A percentile compares a stretch with the other conserved stretches of the same genome.
These are phyloP conservation scores for Archocentrus centrarchus DNA, from an alignment of 2,113 vertebrate genomes.

Conservation along the genomic window DNA sequence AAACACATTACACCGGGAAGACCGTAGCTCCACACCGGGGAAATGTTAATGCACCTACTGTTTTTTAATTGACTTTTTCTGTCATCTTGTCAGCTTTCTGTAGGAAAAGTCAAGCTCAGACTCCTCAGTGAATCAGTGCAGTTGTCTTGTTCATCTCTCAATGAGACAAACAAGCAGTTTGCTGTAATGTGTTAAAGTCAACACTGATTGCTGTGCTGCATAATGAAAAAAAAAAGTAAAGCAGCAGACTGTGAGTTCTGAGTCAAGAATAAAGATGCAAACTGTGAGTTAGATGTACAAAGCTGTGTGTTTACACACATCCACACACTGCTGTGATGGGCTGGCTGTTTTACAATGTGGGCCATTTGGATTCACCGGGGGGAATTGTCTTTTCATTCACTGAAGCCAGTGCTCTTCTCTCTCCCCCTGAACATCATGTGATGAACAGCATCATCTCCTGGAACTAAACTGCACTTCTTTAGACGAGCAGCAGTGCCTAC, in stretches of 20 bases:
- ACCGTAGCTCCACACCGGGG: constrained; percentile 36
- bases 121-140: background rate
- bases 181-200: constrained; percentile 33
- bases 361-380: constrained; percentile 33
- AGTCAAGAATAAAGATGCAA: constrained; percentile 35
- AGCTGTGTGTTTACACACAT: constrained; percentile 12
- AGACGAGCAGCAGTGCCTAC: background rate
- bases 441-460: constrained; percentile 9
- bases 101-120: constrained; percentile 33
- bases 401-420: constrained; percentile 1
- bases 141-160: constrained; percentile 7
- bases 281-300: constrained; percentile 28
- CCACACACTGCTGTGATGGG: constrained; percentile 20
- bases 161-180: constrained; percentile 8
- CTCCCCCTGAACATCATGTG: background rate
- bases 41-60: constrained; percentile 40
- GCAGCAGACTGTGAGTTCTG: constrained; percentile 31
- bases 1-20: constrained; percentile 61
- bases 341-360: constrained; percentile 17
- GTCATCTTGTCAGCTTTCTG: constrained; percentile 15
- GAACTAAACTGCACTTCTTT: background rate
- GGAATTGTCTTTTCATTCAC: background rate
- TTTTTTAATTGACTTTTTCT: constrained; percentile 36
- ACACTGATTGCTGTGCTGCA: constrained; percentile 27
- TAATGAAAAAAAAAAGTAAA: constrained; percentile 44